Evolutionary conservation across 1,140 invertebrate genomes (phyloP).

Genomic region (Drosophila athabasca): DNA sequence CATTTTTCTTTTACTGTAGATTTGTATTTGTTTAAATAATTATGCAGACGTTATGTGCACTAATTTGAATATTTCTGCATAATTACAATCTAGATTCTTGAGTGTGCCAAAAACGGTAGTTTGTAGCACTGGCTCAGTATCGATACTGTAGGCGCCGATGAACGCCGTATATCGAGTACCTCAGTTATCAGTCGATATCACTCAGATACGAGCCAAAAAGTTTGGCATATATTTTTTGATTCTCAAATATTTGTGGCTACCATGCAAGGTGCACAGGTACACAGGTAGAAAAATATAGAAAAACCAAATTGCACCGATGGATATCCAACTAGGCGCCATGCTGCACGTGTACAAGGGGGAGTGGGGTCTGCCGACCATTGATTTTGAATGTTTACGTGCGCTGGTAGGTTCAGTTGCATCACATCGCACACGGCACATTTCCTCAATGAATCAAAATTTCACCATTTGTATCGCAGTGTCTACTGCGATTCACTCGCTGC

Average conservation of each 20-base stretch:
- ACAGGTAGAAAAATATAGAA: constrained; percentile 31
- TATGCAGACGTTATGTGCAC: too few species aligned
- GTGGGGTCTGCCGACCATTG: constrained; percentile 92
- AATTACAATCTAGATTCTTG: too few species aligned
- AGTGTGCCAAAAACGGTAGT: too few species aligned
- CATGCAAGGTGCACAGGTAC: constrained; percentile 50
- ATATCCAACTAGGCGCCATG: constrained; percentile 64
- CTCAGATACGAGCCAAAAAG: constrained; percentile 12
- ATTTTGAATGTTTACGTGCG: constrained; percentile 90
- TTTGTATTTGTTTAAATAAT: too few species aligned
- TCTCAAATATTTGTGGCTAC: constrained; percentile 26
- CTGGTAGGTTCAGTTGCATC: constrained; percentile 86
- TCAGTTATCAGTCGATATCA: too few species aligned
- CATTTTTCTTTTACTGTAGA: too few species aligned
- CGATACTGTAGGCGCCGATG: too few species aligned
- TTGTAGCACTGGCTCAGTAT: too few species aligned
- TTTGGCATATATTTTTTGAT: constrained; percentile 53
- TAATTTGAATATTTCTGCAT: too few species aligned
- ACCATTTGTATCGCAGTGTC: constrained; percentile 48
- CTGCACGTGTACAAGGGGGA: constrained; percentile 92
- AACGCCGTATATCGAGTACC: too few species aligned
- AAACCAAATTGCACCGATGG: constrained; percentile 38
- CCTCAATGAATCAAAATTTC: constrained; percentile 17
- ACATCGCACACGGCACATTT: constrained; percentile 46
- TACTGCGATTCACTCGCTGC: constrained; percentile 75